Evolutionary conservation across 2,797 vertebrate species (phyloP), one percentile per base, ranked within the genome.

Genomic region (Pagetopsis macropterus): DNA sequence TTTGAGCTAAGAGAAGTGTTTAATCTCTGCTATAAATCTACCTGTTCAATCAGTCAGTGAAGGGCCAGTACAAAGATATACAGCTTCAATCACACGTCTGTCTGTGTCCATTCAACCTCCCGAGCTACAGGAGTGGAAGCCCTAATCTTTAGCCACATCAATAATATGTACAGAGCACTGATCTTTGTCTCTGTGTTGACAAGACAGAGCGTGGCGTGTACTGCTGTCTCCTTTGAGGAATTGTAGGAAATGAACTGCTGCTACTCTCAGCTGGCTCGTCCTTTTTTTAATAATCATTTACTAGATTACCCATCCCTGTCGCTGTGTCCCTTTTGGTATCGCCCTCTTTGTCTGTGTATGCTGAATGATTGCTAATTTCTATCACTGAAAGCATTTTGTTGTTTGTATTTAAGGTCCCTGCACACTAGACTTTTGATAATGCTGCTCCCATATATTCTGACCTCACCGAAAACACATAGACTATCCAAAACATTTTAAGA

Each of bases 241-340:
- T 81, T 75, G 68, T 72, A 84, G 83, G 83, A 88, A 86, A 88
- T 84, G 54, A 78, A 75, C 75, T 81, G 73, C 68, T 58, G 48
- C 78, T 84, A 6, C 72, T 82, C 83, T 81, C 76, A 83, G 84
- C 83, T 82, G 82, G 63, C 83, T 79, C 79, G 75, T 89, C 76
- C 78, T 76, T 86, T 84, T 72, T 56, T 72, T 81, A 65, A 76
- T 79, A 78, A 86, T 81, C 65, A 82, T 81, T 85, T 81, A 66
- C 74, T 73, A 68, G 78, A 81, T 31, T 71, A 79, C 61, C 17
- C 63, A 58, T 60, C 68, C 67, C 59, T 40, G 57, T 72, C 68
- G 75, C 61, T 14, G 52, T 75, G 62, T 71, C 54, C 58, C 45
- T 56, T 65, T 79, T 74, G 75, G 19, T 75, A 59, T 81, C 49